Percentiles rank a stretch among this genome's conserved stretches.
These are phyloP conservation scores for Myopa testacea DNA, from an alignment of 2,888 invertebrate species.

Conservation along the genomic window DNA sequence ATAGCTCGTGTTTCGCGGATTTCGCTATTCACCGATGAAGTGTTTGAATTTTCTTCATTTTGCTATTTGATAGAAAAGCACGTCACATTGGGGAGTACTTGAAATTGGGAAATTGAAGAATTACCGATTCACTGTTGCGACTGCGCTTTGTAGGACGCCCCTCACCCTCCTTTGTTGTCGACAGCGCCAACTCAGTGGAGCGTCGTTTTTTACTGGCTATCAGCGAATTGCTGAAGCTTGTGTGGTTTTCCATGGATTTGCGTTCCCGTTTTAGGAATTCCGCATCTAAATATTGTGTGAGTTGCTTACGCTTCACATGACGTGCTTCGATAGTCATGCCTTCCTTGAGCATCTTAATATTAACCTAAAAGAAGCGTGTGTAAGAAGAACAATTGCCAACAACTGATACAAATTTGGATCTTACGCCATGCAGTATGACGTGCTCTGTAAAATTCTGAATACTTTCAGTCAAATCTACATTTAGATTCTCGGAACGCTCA, in stretches of 20 bases:
- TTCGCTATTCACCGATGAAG: conserved; percentile 57
- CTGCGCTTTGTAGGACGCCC: conserved; percentile 50
- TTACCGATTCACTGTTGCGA: conserved; percentile 66
- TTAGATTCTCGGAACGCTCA: conserved; percentile 86
- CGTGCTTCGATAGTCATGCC: conserved; percentile 87
- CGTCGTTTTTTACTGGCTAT: conserved; percentile 66
- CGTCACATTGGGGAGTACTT: background rate
- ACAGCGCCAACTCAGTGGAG: conserved; percentile 62
- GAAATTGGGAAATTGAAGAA: background rate
- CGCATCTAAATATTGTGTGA: conserved; percentile 79
- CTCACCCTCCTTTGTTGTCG: conserved; percentile 50
- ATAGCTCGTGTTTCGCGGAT: conserved; percentile 39
- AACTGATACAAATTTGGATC: conserved; percentile 51
- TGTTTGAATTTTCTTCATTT: conserved; percentile 66
- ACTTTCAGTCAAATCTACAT: conserved; percentile 93
- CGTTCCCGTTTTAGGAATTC: conserved; percentile 79
- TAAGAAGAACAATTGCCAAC: background rate
- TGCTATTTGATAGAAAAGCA: conserved; percentile 39
- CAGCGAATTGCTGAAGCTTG: conserved; percentile 63
- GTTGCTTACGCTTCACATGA: conserved; percentile 85
- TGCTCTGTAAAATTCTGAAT: conserved; percentile 91
- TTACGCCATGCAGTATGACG: conserved; percentile 82
- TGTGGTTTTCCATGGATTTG: conserved; percentile 72
- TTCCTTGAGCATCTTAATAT: conserved; percentile 75
- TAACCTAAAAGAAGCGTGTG: conserved; percentile 65